These are phyloP conservation scores for Thumatha senex DNA, from an alignment of 2,888 invertebrate genomes.

Conservation along the genomic window DNA sequence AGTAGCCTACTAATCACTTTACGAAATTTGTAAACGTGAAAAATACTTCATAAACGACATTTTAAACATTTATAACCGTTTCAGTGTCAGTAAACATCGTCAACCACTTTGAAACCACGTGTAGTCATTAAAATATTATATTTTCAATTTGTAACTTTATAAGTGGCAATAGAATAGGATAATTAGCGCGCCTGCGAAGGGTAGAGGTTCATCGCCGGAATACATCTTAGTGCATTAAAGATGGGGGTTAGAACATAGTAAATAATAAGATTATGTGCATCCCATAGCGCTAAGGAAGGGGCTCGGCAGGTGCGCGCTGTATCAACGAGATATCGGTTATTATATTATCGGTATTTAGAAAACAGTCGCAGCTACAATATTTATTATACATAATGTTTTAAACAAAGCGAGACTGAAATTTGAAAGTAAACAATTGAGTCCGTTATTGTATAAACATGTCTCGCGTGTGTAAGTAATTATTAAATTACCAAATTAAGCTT, in stretches of 20 bases:
- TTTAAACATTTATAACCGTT: too few species aligned
- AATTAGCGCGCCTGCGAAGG: conserved; percentile 9
- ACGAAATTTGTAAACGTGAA: too few species aligned
- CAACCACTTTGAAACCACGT: too few species aligned
- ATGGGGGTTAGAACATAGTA: conserved; percentile 47
- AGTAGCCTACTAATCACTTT: too few species aligned
- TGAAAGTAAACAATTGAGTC: too few species aligned
- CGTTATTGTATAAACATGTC: too few species aligned
- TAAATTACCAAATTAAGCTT: too few species aligned
- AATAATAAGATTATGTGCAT: conserved; percentile 59
- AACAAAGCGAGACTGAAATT: not conserved
- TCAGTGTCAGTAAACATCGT: too few species aligned
- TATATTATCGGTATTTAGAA: conserved; percentile 1
- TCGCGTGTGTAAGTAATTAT: too few species aligned
- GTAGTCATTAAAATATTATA: not conserved
- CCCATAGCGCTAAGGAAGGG: not conserved
- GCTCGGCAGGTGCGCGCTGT: not conserved
- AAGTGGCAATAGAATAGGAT: conserved; percentile 6
- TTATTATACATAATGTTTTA: not conserved
- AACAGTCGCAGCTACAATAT: not conserved
- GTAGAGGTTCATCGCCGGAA: conserved; percentile 10
- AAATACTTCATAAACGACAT: too few species aligned
- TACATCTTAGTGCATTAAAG: conserved; percentile 23
- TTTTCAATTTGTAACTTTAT: not conserved
- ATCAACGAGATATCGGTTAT: not conserved